Evolutionary conservation across 2,797 vertebrate genomes (phyloP).

Genomic region (Lacerta viridis): DNA sequence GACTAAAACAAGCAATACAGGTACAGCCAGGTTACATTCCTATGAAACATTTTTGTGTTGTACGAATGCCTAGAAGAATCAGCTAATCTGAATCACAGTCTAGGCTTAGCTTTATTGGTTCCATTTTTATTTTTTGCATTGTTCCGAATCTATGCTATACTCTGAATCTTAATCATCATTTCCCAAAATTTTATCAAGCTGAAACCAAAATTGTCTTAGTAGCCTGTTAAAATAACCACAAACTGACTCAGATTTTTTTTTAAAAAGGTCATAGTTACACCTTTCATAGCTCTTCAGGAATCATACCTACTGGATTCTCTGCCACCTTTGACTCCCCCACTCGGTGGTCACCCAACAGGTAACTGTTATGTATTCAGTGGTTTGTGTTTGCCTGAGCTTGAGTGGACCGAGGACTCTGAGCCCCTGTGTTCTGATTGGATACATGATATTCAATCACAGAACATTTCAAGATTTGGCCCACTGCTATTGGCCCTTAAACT

Average conservation of each 20-base stretch:
- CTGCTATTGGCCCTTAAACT: no score
- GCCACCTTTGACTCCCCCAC: no score
- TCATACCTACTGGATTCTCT: no score
- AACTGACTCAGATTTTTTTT: neutral
- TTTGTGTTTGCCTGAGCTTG: no score
- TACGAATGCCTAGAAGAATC: neutral
- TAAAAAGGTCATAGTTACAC: neutral
- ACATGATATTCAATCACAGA: no score
- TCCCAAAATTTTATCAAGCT: no score
- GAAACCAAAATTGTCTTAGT: no score
- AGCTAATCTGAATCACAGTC: neutral
- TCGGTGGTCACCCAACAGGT: neutral
- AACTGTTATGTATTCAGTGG: neutral
- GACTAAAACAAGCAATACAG: neutral
- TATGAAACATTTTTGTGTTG: neutral
- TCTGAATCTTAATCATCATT: neutral
- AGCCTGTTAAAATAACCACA: no score
- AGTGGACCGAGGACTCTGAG: no score
- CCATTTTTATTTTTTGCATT: neutral
- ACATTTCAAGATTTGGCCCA: no score
- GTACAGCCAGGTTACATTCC: neutral
- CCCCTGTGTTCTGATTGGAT: no score
- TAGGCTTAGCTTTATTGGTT: neutral
- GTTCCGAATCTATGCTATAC: neutral
- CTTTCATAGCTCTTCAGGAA: neutral